Percentiles rank a stretch among this genome's conserved stretches.
Conservation (phyloP, 2,888 invertebrate species). For the Saturnia japonica region DNA sequence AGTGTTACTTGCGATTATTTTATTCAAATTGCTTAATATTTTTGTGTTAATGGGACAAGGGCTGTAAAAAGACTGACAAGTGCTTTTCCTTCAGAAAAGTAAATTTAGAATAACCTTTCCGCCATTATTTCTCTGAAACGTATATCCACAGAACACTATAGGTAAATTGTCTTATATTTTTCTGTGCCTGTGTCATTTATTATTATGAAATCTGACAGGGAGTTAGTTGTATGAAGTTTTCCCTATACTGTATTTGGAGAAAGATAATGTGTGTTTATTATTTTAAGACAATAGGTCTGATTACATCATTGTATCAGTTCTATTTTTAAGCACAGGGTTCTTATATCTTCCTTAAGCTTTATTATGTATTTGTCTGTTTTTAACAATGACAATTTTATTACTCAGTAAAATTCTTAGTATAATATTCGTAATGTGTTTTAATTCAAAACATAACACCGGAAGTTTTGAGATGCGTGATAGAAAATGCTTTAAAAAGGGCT, state of each 20-base stretch:
- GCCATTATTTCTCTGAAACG: neutral
- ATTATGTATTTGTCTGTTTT: neutral
- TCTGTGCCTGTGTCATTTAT: neutral
- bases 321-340: neutral
- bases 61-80: no score
- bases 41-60: neutral
- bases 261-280: neutral
- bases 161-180: neutral
- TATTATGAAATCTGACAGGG: neutral
- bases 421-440: no score
- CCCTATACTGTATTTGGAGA: conserved; percentile 1
- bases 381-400: neutral
- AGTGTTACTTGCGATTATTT: neutral
- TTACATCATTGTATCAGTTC: neutral
- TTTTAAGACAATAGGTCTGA: neutral
- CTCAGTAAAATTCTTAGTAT: neutral
- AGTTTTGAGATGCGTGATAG: no score
- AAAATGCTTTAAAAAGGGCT: no score
- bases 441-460: no score
- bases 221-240: neutral
- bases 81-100: neutral
- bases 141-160: neutral
- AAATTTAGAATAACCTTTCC: neutral
- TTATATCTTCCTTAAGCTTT: neutral
- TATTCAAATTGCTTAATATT: no score